A percentile compares a stretch with the other conserved stretches of the same genome.
phyloP scores from a whole-genome alignment of 2,113 vertebrate species.

The Pelecanoides urinatrix region DNA sequence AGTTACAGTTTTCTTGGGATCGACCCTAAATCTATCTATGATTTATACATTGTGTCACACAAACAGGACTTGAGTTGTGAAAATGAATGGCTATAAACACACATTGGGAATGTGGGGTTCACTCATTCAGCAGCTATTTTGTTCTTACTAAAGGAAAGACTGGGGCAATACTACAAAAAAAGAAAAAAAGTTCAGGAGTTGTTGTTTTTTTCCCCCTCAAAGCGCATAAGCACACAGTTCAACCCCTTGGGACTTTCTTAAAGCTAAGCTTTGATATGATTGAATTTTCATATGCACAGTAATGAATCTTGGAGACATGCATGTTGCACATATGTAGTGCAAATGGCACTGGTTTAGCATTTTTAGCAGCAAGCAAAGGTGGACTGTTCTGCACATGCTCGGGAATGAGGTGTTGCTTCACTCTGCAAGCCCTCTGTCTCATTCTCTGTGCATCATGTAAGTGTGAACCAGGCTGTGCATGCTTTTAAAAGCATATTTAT shows the following conservation, averaged over 20 bases:
- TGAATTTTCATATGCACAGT: constrained; percentile 44
- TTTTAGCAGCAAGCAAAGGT: constrained; percentile 15
- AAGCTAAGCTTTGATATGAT: constrained; percentile 50
- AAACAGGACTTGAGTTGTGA: neutral
- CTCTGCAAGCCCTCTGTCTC: constrained; percentile 19
- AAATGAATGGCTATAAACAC: neutral
- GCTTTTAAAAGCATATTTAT: constrained; percentile 40
- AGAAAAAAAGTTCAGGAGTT: neutral
- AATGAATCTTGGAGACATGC: constrained; percentile 49
- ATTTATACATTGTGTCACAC: neutral
- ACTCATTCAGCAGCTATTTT: neutral
- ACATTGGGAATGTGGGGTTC: neutral
- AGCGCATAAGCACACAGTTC: neutral
- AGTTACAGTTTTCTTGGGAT: neutral
- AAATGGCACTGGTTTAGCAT: constrained; percentile 1
- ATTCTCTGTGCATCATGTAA: constrained; percentile 57
- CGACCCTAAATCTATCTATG: neutral
- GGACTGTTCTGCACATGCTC: constrained; percentile 45
- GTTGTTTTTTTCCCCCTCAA: neutral
- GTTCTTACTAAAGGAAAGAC: neutral
- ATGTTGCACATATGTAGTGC: constrained; percentile 30
- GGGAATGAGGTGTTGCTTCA: constrained; percentile 50
- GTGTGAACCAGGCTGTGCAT: constrained; percentile 49
- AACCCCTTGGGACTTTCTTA: constrained; percentile 6
- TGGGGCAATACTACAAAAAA: neutral